Percentiles rank a stretch among this genome's conserved stretches.
Evolutionary conservation across 2,888 invertebrate genomes (phyloP).

Genomic region (Ceraclea dissimilis): DNA sequence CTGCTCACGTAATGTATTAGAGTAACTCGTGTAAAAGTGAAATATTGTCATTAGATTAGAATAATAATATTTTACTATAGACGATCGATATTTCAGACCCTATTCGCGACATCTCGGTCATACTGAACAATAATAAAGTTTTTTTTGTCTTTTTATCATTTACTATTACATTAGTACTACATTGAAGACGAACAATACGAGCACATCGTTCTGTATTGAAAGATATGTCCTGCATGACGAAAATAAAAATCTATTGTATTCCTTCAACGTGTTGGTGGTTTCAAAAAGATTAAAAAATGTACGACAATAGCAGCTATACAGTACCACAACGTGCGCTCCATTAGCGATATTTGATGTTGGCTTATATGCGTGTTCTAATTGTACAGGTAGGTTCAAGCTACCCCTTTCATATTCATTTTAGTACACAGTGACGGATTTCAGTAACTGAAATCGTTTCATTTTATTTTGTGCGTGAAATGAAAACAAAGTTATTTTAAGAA

Average conservation of each 20-base stretch:
- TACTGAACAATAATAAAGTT: constrained; percentile 3
- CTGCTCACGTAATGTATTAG: too few species aligned
- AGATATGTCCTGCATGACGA: constrained; percentile 1
- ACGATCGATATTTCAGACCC: constrained; percentile 21
- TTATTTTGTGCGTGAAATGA: too few species aligned
- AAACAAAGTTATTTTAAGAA: too few species aligned
- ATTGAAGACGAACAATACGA: constrained; percentile 8
- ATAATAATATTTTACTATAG: not conserved
- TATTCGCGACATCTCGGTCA: constrained; percentile 22
- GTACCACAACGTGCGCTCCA: not conserved
- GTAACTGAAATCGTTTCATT: too few species aligned
- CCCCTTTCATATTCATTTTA: too few species aligned
- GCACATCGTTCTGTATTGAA: constrained; percentile 13
- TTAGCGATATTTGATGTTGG: not conserved
- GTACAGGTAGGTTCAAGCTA: too few species aligned
- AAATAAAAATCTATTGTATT: constrained; percentile 16
- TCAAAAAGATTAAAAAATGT: constrained; percentile 1
- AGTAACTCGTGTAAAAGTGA: too few species aligned
- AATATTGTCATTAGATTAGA: constrained; percentile 12
- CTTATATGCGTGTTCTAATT: not conserved
- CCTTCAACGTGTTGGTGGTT: not conserved
- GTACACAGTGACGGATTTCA: too few species aligned
- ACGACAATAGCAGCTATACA: not conserved
- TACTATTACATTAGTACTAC: not conserved
- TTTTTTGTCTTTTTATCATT: not conserved